Conservation (phyloP, 2,888 invertebrate genomes). For the Tillus elongatus region DNA sequence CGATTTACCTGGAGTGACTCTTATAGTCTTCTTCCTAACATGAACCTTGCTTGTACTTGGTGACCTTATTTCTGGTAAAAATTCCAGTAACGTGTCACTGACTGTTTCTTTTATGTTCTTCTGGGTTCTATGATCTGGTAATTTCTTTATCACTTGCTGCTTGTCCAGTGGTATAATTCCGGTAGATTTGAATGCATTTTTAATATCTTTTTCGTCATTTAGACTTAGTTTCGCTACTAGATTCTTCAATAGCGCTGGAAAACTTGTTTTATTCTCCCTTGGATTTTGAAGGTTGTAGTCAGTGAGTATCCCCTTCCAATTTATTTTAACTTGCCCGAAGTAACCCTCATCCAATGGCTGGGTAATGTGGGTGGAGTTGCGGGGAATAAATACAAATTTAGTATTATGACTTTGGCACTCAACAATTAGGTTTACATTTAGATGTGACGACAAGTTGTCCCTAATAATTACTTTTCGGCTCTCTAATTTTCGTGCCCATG, state of each 20-base stretch:
- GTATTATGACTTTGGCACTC: conserved; percentile 15
- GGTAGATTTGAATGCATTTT: too few relatives aligned
- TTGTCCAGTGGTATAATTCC: too few relatives aligned
- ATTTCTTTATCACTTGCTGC: too few relatives aligned
- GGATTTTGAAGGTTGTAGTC: conserved; percentile 6
- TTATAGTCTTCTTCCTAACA: conserved; percentile 1
- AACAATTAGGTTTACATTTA: conserved; percentile 20
- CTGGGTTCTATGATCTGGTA: too few relatives aligned
- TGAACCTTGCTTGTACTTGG: not conserved
- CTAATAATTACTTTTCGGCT: conserved; percentile 27
- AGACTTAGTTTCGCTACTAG: too few relatives aligned
- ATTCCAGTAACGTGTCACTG: not conserved
- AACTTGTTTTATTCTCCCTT: conserved; percentile 6
- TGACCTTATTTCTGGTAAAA: conserved; percentile 1
- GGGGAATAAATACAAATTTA: not conserved
- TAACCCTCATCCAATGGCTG: conserved; percentile 1
- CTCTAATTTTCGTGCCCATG: conserved; percentile 19
- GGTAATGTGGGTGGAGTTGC: not conserved
- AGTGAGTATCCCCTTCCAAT: not conserved
- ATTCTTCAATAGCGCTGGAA: too few relatives aligned
- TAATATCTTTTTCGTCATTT: too few relatives aligned
- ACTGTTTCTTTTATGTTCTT: too few relatives aligned
- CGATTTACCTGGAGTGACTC: conserved; percentile 3
- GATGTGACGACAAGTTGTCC: conserved; percentile 19
- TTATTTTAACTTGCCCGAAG: not conserved